These are phyloP conservation scores for Intellagama lesueurii DNA, from an alignment of 2,797 vertebrate species.

Conservation along the genomic window DNA sequence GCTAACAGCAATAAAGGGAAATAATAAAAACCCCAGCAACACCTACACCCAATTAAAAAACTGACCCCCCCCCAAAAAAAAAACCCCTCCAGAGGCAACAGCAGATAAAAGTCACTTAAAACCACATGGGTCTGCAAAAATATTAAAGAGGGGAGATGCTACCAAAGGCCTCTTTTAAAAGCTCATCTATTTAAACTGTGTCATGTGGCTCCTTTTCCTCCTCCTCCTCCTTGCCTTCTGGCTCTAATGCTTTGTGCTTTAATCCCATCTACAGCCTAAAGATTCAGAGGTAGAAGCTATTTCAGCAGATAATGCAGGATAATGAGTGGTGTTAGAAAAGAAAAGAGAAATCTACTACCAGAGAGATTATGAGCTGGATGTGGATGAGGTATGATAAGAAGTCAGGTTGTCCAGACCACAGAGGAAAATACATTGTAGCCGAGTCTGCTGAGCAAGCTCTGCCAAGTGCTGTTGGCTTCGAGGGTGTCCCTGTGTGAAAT, in stretches of 20 bases:
- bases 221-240: background rate
- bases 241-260: background rate
- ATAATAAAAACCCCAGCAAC: too few relatives aligned
- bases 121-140: too few relatives aligned
- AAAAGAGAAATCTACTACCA: background rate
- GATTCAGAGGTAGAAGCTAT: background rate
- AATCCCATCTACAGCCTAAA: background rate
- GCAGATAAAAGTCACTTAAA: too few relatives aligned
- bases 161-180: too few relatives aligned
- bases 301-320: background rate
- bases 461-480: background rate
- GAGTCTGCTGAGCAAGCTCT: background rate
- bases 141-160: too few relatives aligned
- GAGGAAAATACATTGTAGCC: background rate
- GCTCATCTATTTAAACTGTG: too few relatives aligned
- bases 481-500: background rate
- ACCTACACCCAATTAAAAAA: too few relatives aligned
- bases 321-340: background rate
- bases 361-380: background rate
- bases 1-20: too few relatives aligned
- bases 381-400: background rate
- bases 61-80: too few relatives aligned
- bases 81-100: too few relatives aligned
- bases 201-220: too few relatives aligned
- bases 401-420: background rate